Conservation (phyloP, 2,113 vertebrate genomes). For the Syrmaticus mikado region DNA sequence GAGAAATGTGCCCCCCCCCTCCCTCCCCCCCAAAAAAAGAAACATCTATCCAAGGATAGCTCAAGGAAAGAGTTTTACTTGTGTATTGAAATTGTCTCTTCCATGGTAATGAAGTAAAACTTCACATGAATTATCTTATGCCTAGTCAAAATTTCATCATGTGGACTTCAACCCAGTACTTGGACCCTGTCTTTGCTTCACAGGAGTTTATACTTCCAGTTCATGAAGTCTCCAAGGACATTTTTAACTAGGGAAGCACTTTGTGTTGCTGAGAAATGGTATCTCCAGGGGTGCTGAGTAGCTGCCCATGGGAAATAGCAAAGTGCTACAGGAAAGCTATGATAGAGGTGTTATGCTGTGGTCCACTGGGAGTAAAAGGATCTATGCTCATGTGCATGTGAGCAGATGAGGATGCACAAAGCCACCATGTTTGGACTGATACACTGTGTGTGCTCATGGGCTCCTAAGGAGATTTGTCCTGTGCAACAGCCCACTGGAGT, state of each 20-base stretch:
- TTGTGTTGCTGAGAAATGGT: background rate
- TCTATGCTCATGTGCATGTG: fast-evolving
- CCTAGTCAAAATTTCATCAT: background rate
- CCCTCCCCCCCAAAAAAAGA: background rate
- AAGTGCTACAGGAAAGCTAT: background rate
- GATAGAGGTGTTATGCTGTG: background rate
- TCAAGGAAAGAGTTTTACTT: background rate
- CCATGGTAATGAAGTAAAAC: background rate
- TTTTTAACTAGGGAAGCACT: too few relatives aligned
- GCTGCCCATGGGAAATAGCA: background rate
- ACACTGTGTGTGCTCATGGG: background rate
- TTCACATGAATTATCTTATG: background rate
- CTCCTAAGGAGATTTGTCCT: background rate
- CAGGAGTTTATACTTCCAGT: too few relatives aligned
- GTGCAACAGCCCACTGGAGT: too few relatives aligned
- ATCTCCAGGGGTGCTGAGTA: background rate
- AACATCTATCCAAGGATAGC: background rate
- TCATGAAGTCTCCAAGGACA: too few relatives aligned
- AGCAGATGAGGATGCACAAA: background rate
- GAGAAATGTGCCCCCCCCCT: background rate
- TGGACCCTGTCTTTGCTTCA: background rate
- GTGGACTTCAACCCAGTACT: background rate
- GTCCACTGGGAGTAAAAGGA: background rate
- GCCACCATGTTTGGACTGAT: background rate
- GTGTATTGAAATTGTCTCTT: background rate